phyloP scores from a whole-genome alignment of 2,888 invertebrate species.

The Brenthis hecate region DNA sequence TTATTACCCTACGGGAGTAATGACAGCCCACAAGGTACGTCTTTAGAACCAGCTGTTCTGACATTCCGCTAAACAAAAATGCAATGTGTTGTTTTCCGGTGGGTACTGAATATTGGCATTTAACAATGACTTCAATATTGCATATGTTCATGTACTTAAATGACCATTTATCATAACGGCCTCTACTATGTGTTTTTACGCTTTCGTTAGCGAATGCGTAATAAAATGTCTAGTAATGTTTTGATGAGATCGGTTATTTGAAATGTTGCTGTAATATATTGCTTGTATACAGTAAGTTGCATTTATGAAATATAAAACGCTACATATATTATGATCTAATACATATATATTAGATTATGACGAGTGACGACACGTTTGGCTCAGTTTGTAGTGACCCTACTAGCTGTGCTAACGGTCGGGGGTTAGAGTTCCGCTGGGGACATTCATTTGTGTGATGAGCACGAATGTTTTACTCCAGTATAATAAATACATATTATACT shows the following conservation, averaged over 20 bases:
- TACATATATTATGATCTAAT: too few species aligned
- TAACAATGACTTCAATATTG: conserved; percentile 18
- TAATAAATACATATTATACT: too few species aligned
- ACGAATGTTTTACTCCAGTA: too few species aligned
- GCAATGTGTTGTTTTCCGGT: conserved; percentile 22
- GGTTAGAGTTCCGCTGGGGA: too few species aligned
- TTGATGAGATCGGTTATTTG: neutral
- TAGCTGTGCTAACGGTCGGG: too few species aligned
- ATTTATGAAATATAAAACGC: too few species aligned
- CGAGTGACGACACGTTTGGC: too few species aligned
- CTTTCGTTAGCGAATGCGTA: neutral
- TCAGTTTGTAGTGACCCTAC: too few species aligned
- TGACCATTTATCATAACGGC: conserved; percentile 12
- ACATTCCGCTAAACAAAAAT: conserved; percentile 24
- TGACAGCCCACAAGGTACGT: conserved; percentile 11
- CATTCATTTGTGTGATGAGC: too few species aligned
- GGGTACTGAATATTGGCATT: neutral
- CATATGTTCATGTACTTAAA: conserved; percentile 18
- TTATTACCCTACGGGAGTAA: conserved; percentile 15
- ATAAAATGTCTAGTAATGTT: neutral
- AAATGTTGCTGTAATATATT: too few species aligned
- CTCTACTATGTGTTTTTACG: conserved; percentile 3
- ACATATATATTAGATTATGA: too few species aligned
- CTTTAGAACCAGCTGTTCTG: conserved; percentile 17
- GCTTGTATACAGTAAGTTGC: too few species aligned